These are phyloP conservation scores for Chymomyza procnemis DNA, from an alignment of 2,888 invertebrate genomes.

Conservation along the genomic window DNA sequence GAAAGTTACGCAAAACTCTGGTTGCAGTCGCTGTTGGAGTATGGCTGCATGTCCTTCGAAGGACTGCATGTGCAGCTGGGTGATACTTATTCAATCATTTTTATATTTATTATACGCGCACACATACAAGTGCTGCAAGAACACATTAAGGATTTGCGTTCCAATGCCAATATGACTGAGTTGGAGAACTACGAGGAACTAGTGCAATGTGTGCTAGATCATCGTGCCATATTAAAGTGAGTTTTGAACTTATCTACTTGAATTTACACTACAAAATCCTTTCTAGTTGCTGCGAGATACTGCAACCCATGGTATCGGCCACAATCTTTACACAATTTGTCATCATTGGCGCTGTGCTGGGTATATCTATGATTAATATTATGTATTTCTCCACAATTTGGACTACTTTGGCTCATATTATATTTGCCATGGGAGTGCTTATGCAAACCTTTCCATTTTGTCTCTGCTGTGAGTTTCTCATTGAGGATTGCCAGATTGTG, in stretches of 20 bases:
- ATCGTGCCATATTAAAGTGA: slow-evolving; percentile 48
- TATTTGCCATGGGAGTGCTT: slow-evolving; percentile 38
- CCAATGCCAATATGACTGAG: slow-evolving; percentile 33
- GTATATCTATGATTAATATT: slow-evolving; percentile 51
- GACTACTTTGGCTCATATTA: slow-evolving; percentile 36
- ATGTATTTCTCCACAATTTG: slow-evolving; percentile 52
- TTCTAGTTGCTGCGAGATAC: slow-evolving; percentile 42
- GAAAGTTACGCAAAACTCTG: slow-evolving; percentile 29
- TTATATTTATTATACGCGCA: slow-evolving; percentile 39
- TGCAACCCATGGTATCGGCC: slow-evolving; percentile 46
- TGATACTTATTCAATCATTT: slow-evolving; percentile 48
- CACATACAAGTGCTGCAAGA: slow-evolving; percentile 50
- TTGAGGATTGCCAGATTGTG: slow-evolving; percentile 46
- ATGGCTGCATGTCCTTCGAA: slow-evolving; percentile 33
- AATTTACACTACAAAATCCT: not conserved
- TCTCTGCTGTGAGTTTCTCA: slow-evolving; percentile 46
- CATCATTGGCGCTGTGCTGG: slow-evolving; percentile 49
- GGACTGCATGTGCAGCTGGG: slow-evolving; percentile 46
- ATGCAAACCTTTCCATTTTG: slow-evolving; percentile 60
- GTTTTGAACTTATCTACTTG: too few species aligned
- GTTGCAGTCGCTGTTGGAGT: slow-evolving; percentile 46
- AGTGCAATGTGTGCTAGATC: slow-evolving; percentile 43
- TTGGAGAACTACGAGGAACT: slow-evolving; percentile 48
- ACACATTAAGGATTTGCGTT: slow-evolving; percentile 41
- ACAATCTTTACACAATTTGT: slow-evolving; percentile 59